Percentiles rank a stretch among this genome's conserved stretches.
These are phyloP conservation scores for Erpobdella octoculata DNA, from an alignment of 2,888 invertebrate species.

Conservation along the genomic window DNA sequence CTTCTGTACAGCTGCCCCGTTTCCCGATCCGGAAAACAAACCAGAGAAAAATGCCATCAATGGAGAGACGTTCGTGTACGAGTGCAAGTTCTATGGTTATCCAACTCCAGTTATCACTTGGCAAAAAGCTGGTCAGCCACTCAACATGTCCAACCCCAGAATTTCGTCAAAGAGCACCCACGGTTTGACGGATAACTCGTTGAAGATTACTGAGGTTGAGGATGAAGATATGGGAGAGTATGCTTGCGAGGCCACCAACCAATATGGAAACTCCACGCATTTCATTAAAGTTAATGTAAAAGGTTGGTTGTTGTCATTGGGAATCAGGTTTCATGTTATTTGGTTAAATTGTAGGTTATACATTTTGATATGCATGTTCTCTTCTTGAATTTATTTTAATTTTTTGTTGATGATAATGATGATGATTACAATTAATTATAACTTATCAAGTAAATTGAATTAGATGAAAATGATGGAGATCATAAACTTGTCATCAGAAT, in stretches of 20 bases:
- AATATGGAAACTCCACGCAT: neutral
- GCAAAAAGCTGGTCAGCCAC: neutral
- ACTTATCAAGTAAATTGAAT: no score
- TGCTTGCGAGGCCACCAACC: slow-evolving; percentile 10
- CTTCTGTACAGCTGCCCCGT: neutral
- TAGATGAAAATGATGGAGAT: no score
- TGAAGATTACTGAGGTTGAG: neutral
- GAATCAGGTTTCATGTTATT: neutral
- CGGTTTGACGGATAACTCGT: neutral
- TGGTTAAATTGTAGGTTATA: neutral
- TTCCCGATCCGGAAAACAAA: neutral
- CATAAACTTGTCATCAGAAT: no score
- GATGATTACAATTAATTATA: no score
- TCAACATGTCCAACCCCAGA: neutral
- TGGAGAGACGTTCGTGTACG: slow-evolving; percentile 23
- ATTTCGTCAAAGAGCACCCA: neutral
- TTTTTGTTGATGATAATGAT: no score
- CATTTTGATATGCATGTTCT: neutral
- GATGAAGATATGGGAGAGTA: slow-evolving; percentile 21
- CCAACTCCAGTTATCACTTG: neutral
- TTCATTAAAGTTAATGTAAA: slow-evolving; percentile 16
- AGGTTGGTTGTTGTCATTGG: no score
- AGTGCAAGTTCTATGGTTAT: slow-evolving; percentile 21
- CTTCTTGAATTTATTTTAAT: neutral
- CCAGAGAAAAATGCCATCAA: slow-evolving; percentile 19